Evolutionary conservation across 2,888 invertebrate species (phyloP).

Genomic region (Apamea sordens): DNA sequence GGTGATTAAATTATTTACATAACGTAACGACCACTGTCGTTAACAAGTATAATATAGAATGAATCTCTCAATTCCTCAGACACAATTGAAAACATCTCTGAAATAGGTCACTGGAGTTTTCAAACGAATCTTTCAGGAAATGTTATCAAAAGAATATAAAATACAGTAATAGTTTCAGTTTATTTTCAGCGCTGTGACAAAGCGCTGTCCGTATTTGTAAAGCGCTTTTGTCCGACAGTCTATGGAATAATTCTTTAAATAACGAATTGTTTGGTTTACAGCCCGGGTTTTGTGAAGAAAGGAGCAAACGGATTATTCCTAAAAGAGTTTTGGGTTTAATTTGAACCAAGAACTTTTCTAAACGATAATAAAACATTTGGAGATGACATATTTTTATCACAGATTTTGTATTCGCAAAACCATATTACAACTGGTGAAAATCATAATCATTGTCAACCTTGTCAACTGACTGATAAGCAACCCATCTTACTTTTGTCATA

Average conservation of each 20-base stretch:
- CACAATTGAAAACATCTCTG: background rate
- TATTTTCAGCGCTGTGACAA: slow-evolving; percentile 39
- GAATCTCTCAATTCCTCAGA: background rate
- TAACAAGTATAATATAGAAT: background rate
- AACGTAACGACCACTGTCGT: background rate
- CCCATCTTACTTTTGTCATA: background rate
- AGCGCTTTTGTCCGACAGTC: slow-evolving; percentile 35
- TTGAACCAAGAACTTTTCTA: background rate
- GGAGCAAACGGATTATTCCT: background rate
- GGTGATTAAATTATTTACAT: background rate
- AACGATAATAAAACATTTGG: background rate
- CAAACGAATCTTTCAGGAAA: slow-evolving; percentile 25
- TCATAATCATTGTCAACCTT: background rate
- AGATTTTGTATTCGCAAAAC: background rate
- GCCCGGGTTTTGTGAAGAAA: background rate
- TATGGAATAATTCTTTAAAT: slow-evolving; percentile 30
- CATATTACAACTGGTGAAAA: background rate
- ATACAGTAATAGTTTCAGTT: slow-evolving; percentile 23
- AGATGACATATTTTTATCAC: background rate
- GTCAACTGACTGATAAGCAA: background rate
- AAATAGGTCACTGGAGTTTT: slow-evolving; percentile 33
- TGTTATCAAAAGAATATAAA: slow-evolving; percentile 37
- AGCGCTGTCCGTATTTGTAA: slow-evolving; percentile 46
- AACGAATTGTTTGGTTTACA: slow-evolving; percentile 11
- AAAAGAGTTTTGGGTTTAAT: background rate